Base-by-base conservation (phyloP, 2,113 vertebrate genomes). In the Halichoerus grypus region DNA sequence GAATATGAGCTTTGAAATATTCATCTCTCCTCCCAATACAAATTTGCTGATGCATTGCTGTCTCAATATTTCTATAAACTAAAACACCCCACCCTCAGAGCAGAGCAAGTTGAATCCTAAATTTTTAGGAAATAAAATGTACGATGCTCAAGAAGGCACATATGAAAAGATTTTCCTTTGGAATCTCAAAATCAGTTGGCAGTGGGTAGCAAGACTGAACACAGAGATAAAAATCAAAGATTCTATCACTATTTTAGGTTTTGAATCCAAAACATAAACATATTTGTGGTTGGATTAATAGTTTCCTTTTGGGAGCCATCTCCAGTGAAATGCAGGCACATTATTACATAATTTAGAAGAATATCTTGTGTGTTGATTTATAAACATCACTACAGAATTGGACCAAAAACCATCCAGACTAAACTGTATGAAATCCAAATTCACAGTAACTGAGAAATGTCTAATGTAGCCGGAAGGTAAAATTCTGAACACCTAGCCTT, bases 1-100 rank as follows among this genome's bases (percentile, higher is more conserved):
- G 87, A 90, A 94, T 87, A 76, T 53, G 36, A 93, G 90, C 42
- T 67, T 95, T 95, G 87, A 97, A 97, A 97, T 81, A 93, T 71
- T 94, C 83, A 95, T 96, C 65, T 79, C 67, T 74, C 69, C 24
- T 87, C 81, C 28, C 24, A 87, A 9, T 46, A 59, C 63, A 91
- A 94, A 84, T 88, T 61, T 95, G 82, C 82, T 51, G 87, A 77
- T 83, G 33, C 13, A 49, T 42, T 81, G 67, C 89, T 82, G 28
- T 95, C 79, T 97, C 82, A 93, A 84, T 92, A 89, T 74, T 84
- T 97, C 85, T 79, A 12, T 51, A 95, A 82, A 88, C 59, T 2
- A 2, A 87, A 91, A 92, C 11, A 39, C 46, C 51, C 42, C 69
- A 94, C 33, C 71, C 59, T 76, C 24, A 4, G 69, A 95, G 65